Conservation (phyloP, 2,797 vertebrate species). For the Enoplosus armatus region DNA sequence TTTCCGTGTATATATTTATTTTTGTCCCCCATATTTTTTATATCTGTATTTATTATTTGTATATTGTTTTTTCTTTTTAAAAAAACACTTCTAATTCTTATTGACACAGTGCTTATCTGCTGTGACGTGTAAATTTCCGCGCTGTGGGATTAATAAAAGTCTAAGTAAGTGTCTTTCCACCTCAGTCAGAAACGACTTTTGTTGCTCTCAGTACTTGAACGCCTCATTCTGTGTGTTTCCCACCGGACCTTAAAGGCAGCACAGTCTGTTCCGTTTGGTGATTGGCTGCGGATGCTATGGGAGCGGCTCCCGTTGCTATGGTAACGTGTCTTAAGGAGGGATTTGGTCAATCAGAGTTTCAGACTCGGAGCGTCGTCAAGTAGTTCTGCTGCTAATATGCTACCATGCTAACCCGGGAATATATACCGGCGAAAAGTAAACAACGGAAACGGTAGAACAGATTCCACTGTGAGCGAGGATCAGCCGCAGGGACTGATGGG, state of each 20-base stretch:
- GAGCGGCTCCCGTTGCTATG: slow-evolving; percentile 46
- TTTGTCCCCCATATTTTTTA: too few relatives aligned
- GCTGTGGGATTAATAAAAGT: too few relatives aligned
- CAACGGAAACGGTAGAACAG: neutral
- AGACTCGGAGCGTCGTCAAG: slow-evolving; percentile 34
- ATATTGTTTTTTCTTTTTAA: too few relatives aligned
- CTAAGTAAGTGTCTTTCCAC: neutral
- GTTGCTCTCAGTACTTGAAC: neutral
- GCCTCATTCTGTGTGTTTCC: neutral
- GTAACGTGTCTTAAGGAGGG: slow-evolving; percentile 73
- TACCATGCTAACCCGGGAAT: slow-evolving; percentile 53
- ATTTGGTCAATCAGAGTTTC: slow-evolving; percentile 61
- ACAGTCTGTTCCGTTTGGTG: neutral
- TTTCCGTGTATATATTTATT: too few relatives aligned
- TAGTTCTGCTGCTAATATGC: neutral
- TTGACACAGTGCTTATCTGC: too few relatives aligned
- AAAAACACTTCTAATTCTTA: too few relatives aligned
- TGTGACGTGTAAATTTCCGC: too few relatives aligned
- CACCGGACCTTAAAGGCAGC: slow-evolving; percentile 52
- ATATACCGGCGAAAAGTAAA: neutral
- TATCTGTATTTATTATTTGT: too few relatives aligned
- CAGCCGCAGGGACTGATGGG: slow-evolving; percentile 26
- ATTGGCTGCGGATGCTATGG: slow-evolving; percentile 63
- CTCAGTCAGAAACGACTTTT: neutral
- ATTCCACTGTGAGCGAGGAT: neutral